phyloP scores from a whole-genome alignment of 2,797 vertebrate genomes.

The Diplodus puntazzo region DNA sequence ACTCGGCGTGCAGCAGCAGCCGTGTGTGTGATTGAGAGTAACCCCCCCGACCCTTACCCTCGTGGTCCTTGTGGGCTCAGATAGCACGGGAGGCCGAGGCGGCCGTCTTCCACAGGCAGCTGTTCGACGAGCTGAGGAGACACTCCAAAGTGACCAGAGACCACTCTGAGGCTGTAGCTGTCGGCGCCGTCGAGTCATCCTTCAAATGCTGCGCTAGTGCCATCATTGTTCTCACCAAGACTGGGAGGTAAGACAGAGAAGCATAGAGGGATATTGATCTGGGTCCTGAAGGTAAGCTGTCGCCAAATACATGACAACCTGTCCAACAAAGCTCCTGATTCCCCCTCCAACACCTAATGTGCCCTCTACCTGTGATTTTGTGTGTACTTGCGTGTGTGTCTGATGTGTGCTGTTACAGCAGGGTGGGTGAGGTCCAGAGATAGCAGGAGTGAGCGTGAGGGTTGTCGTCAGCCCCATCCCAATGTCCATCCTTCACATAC shows the following conservation, averaged over 20 bases:
- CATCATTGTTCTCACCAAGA: conserved; percentile 97
- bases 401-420: conserved; percentile 3
- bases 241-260: conserved; percentile 91
- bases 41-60: conserved; percentile 64
- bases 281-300: conserved; percentile 61
- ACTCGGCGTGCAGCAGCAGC: conserved; percentile 16
- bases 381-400: conserved; percentile 22
- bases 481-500: conserved; percentile 13
- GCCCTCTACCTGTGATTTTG: background rate
- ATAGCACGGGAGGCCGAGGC: conserved; percentile 99
- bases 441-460: background rate
- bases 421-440: conserved; percentile 32
- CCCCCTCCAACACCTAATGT: conserved; percentile 2
- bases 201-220: conserved; percentile 98
- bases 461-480: conserved; percentile 5
- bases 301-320: background rate
- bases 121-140: conserved; percentile 97
- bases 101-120: conserved; percentile 96
- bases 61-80: conserved; percentile 80
- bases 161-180: conserved; percentile 94
- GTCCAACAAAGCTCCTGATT: background rate
- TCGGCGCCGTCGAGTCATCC: conserved; percentile 96
- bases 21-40: conserved; percentile 73
- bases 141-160: conserved; percentile 92
- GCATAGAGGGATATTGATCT: background rate